phyloP scores from a whole-genome alignment of 2,888 invertebrate genomes.

The Melanophora roralis region DNA sequence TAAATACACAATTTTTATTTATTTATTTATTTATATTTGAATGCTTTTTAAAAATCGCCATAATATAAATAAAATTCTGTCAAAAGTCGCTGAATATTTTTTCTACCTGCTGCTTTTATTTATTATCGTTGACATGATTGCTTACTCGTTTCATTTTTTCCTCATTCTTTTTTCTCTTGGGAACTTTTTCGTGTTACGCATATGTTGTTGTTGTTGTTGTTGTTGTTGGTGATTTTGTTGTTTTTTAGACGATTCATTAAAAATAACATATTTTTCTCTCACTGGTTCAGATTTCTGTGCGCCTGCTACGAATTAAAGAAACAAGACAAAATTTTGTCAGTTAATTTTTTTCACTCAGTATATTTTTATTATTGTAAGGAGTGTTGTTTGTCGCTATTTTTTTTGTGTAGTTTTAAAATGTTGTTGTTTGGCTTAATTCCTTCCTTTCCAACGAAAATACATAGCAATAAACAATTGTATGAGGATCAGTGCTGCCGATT shows the following conservation, averaged over 20 bases:
- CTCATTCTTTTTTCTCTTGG: conserved; percentile 22
- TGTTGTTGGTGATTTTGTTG: background rate
- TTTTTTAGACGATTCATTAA: background rate
- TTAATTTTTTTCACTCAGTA: background rate
- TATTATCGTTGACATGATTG: conserved; percentile 15
- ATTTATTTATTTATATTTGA: too few species aligned
- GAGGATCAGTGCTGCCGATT: too few species aligned
- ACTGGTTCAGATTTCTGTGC: conserved; percentile 44
- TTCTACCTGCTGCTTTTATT: conserved; percentile 29
- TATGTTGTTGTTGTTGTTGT: background rate
- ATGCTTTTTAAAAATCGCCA: too few species aligned
- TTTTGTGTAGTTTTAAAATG: background rate
- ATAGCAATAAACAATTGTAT: background rate
- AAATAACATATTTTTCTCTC: background rate
- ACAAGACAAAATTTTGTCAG: conserved; percentile 54
- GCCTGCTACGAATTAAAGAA: conserved; percentile 60
- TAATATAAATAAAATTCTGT: too few species aligned
- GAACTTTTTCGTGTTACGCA: conserved; percentile 20
- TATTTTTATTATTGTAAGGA: too few species aligned
- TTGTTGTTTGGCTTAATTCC: conserved; percentile 27
- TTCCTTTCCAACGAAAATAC: conserved; percentile 30
- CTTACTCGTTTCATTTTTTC: conserved; percentile 4
- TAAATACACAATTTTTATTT: too few species aligned
- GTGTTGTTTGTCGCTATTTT: background rate
- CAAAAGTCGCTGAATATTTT: background rate